Evolutionary conservation across 2,797 vertebrate genomes (phyloP).

Genomic region (Nyctalus aviator): DNA sequence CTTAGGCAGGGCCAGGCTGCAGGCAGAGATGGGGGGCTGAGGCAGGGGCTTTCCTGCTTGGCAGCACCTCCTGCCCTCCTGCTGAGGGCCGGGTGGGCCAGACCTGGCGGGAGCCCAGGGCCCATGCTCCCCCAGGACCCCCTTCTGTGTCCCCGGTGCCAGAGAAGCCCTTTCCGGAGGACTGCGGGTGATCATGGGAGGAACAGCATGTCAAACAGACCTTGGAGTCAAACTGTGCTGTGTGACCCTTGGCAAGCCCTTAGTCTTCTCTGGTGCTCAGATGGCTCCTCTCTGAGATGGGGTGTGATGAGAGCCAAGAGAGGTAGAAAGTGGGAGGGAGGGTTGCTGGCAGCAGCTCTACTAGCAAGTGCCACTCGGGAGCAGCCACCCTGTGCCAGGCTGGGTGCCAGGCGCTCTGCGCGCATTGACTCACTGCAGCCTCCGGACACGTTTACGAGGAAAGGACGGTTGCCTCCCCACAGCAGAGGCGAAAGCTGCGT

Average conservation of each 20-base stretch:
- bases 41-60: conserved; percentile 24
- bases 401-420: not conserved
- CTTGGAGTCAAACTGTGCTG: conserved; percentile 4
- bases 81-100: not conserved
- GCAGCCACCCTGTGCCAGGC: not conserved
- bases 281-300: not conserved
- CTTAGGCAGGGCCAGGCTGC: not conserved
- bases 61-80: not conserved
- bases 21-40: not conserved
- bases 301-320: not conserved
- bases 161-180: not conserved
- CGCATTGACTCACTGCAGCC: not conserved
- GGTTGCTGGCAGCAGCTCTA: not conserved
- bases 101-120: not conserved
- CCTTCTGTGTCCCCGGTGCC: not conserved
- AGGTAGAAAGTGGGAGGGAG: not conserved
- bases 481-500: conserved; percentile 23
- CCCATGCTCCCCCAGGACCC: not conserved
- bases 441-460: not conserved
- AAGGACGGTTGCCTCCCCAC: not conserved
- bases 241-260: not conserved
- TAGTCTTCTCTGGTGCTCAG: not conserved
- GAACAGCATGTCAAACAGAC: not conserved
- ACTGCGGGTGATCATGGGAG: not conserved
- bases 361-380: not conserved